Conservation (phyloP, 2,888 invertebrate species). For the Drosophila meridionalis region DNA sequence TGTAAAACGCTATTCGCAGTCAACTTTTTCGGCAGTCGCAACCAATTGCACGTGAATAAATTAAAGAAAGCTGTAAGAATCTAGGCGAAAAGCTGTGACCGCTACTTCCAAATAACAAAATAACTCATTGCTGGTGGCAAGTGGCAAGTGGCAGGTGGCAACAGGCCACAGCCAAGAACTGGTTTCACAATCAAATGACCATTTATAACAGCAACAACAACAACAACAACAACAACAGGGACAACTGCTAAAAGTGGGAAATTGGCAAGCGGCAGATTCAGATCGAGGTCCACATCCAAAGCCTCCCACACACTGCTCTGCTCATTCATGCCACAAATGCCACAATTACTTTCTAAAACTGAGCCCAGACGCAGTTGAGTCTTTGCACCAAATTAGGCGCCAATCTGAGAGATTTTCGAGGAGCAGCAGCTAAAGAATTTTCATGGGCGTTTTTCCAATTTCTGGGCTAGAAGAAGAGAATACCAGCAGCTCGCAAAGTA, state of each 20-base stretch:
- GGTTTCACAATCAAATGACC: conserved; percentile 75
- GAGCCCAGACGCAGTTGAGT: conserved; percentile 58
- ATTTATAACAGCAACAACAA: conserved; percentile 60
- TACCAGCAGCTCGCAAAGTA: conserved; percentile 57
- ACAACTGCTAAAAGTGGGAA: not conserved
- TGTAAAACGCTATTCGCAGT: not conserved
- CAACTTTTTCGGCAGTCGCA: conserved; percentile 11
- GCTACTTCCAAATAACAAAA: conserved; percentile 43
- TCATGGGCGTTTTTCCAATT: conserved; percentile 80
- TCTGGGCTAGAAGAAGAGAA: conserved; percentile 43
- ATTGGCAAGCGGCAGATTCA: conserved; percentile 21
- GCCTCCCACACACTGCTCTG: conserved; percentile 56
- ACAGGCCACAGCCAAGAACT: conserved; percentile 40
- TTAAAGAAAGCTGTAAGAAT: conserved; percentile 52
- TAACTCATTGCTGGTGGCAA: conserved; percentile 40
- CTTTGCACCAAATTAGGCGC: conserved; percentile 80
- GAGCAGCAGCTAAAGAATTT: conserved; percentile 56
- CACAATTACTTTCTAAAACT: conserved; percentile 77
- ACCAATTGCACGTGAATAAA: conserved; percentile 23
- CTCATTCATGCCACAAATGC: conserved; percentile 54
- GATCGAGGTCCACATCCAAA: conserved; percentile 3
- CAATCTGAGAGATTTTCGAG: conserved; percentile 51
- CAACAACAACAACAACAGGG: not conserved
- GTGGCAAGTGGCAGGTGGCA: conserved; percentile 30
- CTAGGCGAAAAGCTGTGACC: conserved; percentile 26